phyloP scores from a whole-genome alignment of 2,797 vertebrate species.

The Microctenopoma stevenorrisi region DNA sequence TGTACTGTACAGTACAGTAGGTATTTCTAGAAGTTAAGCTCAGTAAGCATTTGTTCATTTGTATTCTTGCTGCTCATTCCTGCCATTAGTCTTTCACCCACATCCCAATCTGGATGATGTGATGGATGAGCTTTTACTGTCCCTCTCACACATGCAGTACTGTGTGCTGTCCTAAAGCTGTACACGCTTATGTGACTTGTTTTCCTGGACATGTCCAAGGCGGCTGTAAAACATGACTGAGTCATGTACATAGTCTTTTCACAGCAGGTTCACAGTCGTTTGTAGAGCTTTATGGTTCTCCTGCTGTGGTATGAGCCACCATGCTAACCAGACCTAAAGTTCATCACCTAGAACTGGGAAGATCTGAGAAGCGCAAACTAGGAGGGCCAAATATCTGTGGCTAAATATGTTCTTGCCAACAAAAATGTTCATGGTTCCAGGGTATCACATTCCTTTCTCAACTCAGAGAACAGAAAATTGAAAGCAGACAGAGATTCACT shows the following conservation, averaged over 20 bases:
- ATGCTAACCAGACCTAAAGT: constrained; percentile 24
- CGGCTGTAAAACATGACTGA: neutral
- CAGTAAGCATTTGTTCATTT: constrained; percentile 41
- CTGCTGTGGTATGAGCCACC: constrained; percentile 31
- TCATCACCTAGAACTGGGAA: constrained; percentile 37
- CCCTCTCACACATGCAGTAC: too few relatives aligned
- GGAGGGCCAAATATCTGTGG: constrained; percentile 67
- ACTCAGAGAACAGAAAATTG: constrained; percentile 64
- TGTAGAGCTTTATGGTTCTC: neutral
- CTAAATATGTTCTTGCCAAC: constrained; percentile 63
- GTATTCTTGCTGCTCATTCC: constrained; percentile 12
- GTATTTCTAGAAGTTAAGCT: constrained; percentile 34
- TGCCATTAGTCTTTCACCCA: constrained; percentile 22
- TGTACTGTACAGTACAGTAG: constrained; percentile 64
- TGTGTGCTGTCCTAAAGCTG: too few relatives aligned
- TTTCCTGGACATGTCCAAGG: neutral
- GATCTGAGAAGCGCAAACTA: constrained; percentile 12
- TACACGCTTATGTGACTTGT: too few relatives aligned
- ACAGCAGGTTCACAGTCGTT: neutral
- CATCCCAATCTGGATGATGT: constrained; percentile 22
- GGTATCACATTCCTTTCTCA: constrained; percentile 60
- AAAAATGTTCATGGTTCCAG: constrained; percentile 69
- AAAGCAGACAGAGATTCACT: constrained; percentile 70
- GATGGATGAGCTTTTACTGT: constrained; percentile 8
- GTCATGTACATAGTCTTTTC: neutral